Evolutionary conservation across 2,113 vertebrate species (phyloP), one percentile per base, ranked within the genome.

Genomic region (mouse (Mus musculus)): DNA sequence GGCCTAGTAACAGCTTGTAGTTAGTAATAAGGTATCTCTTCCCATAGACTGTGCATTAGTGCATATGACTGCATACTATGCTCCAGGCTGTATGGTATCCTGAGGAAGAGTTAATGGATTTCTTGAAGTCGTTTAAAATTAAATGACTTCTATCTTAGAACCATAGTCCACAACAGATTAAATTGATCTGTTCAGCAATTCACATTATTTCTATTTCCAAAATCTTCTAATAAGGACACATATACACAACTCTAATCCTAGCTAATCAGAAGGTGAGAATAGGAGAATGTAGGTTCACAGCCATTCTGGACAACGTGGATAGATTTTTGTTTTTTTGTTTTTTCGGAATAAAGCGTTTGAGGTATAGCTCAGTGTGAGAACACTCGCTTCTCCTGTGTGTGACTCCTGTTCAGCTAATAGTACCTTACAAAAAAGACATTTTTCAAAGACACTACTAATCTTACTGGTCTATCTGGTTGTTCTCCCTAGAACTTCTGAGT

Each of bases 41-140:
- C 39, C 76, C 9, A 26, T 56, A 89, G 20, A 69, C 36, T 8
- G 0, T 52, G 67, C 10, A 17, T 81, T 42, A 65, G 24, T 95
- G 91, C 63, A 3, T 65, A 14, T 84, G 36, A 90, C 67, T 33
- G 9, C 33, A 69, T 82, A 12, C 2, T 95, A 0, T 85, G 30
- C 82, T 87, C n/a, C 3, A 67, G 65, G 33, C 16, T 85, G 67
- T 33, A 30, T 46, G 69, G 12, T 90, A 7, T 52, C 69, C 52
- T 46, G 59, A 36, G 89, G 56, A 94, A 30, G 89, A 67, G 30
- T 89, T 86, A 52, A 71, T 81, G 67, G 75, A 73, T 67, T 72
- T 61, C 33, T 91, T 95, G 56, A 88, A 72, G 30, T 85, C 88
- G 12, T 85, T 92, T 80, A 49, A 90, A 94, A 17, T 78, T 14